Percentiles rank a stretch among this genome's conserved stretches.
Conservation (phyloP, 2,797 vertebrate species). For the Pseudochromis fuscus region DNA sequence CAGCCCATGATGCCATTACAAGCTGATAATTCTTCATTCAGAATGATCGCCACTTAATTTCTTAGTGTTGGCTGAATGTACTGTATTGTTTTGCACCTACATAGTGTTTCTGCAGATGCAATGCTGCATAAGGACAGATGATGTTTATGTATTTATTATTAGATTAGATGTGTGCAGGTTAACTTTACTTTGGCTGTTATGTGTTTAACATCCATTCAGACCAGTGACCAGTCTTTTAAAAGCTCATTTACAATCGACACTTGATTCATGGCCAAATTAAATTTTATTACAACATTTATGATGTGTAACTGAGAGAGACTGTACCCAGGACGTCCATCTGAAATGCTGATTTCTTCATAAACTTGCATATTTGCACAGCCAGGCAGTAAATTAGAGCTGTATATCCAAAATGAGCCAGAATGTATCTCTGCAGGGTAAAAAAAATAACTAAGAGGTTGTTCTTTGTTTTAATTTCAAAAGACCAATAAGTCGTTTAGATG, state of each 20-base stretch:
- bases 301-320: slow-evolving; percentile 2
- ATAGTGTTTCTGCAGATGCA: not conserved
- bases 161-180: not conserved
- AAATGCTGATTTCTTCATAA: not conserved
- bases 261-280: not conserved
- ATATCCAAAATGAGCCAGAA: not conserved
- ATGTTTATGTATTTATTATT: not conserved
- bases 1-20: slow-evolving; percentile 36
- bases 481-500: not conserved
- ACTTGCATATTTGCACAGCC: not conserved
- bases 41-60: slow-evolving; percentile 68
- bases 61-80: slow-evolving; percentile 12
- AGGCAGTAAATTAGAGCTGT: not conserved
- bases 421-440: not conserved
- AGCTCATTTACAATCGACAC: not conserved
- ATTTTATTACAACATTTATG: not conserved
- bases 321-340: not conserved
- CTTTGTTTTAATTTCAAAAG: not conserved
- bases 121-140: not conserved
- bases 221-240: not conserved
- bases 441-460: not conserved
- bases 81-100: slow-evolving; percentile 2
- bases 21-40: slow-evolving; percentile 55
- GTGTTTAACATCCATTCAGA: not conserved
- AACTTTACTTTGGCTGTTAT: slow-evolving; percentile 2